Evolutionary conservation across 1,140 invertebrate genomes (phyloP), one percentile per base, ranked within the genome.

Genomic region (Spodoptera frugiperda): DNA sequence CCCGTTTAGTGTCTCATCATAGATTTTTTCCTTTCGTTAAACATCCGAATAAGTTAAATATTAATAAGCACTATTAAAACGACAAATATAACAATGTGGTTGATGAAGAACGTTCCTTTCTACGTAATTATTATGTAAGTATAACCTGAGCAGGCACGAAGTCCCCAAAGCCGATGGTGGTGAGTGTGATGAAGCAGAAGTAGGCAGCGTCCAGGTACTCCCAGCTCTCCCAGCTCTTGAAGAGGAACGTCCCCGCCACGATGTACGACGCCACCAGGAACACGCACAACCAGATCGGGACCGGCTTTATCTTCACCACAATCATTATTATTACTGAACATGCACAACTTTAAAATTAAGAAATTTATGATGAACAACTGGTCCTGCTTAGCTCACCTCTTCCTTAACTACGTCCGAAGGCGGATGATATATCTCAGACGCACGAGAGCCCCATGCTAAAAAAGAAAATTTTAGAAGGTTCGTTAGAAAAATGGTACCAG

Each of bases 171-270:
- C 98, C 98, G 71, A 99, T 99, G 0, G 98, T 99, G 0, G 98
- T 98, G 48, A 99, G 94, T 0, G 98, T 99, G 76, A 99, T 98
- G 92, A 99, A 99, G 91, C 98, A 99, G 92, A 99, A 99, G 90
- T 99, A 99, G 0, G 98, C 98, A 0, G 98, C 97, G 87, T 99
- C 98, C 68, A 99, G 95, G 84, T 98, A 98, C 0, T 95, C 95
- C 98, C 98, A 99, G 48, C 96, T 94, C 93, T 99, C 98, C 98
- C 98, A 97, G 67, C 95, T 94, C 57, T 96, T 96, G 92, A 99
- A 99, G 0, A 98, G 95, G 75, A 96, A 97, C 0, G 97, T 98
- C 2, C 98, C 98, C 0, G 96, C 97, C 54, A 98, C 95, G 80
- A 98, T 98, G 88, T 98, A 98, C 48, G 97, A 97, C 12, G 98